Conservation (phyloP, 2,888 invertebrate genomes). For the Tetragnatha montana region DNA sequence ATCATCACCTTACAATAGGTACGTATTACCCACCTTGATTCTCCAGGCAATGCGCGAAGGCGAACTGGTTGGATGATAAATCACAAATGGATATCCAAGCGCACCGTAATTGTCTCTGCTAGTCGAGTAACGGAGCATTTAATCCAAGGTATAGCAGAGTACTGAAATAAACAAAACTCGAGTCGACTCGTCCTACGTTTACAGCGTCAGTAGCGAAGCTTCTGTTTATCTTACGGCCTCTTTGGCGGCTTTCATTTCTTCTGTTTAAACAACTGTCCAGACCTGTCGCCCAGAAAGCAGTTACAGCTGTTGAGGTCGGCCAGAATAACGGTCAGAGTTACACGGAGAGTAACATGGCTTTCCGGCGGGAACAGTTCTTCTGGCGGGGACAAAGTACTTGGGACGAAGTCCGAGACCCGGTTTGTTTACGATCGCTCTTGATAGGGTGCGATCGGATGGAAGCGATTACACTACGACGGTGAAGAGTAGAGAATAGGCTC, state of each 20-base stretch:
- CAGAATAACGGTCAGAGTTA: neutral
- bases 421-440: constrained; percentile 24
- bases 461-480: too few relatives aligned
- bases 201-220: neutral
- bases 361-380: neutral
- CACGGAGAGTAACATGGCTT: neutral
- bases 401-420: constrained; percentile 31
- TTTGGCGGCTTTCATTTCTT: neutral
- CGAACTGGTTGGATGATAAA: neutral
- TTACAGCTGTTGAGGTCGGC: neutral
- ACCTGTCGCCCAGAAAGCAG: neutral
- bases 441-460: neutral
- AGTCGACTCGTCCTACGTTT: neutral
- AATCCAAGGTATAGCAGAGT: neutral
- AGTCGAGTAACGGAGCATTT: neutral
- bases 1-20: too few relatives aligned
- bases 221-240: neutral
- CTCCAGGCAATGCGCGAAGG: neutral
- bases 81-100: neutral
- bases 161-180: neutral
- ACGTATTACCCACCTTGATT: neutral
- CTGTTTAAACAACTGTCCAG: neutral
- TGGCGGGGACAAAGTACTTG: neutral
- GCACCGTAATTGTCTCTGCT: neutral
- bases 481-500: too few relatives aligned